Conservation (phyloP, 2,113 vertebrate genomes). For the Sylvia atricapilla region DNA sequence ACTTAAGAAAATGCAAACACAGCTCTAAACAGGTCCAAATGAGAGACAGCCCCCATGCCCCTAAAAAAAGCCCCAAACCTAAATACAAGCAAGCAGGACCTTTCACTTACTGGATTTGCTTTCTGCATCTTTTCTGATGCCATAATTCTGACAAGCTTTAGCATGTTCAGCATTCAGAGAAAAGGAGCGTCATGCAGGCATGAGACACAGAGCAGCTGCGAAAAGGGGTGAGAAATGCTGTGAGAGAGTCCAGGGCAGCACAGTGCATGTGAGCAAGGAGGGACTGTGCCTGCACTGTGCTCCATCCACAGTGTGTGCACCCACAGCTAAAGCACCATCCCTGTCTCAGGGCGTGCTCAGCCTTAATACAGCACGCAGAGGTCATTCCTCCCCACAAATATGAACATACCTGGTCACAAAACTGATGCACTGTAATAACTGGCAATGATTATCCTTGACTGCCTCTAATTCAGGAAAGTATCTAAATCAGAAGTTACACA, state of each 20-base stretch:
- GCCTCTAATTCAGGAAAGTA: neutral
- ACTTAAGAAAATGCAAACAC: neutral
- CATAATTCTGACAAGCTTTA: neutral
- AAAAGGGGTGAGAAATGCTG: neutral
- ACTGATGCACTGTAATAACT: neutral
- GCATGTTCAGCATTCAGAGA: neutral
- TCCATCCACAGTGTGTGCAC: fast-evolving
- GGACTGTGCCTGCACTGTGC: neutral
- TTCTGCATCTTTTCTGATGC: neutral
- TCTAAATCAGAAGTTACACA: neutral
- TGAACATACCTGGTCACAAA: neutral
- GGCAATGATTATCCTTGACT: neutral
- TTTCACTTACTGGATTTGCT: neutral
- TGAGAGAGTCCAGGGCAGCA: neutral
- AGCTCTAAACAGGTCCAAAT: neutral
- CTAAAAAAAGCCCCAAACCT: neutral
- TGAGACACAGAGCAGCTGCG: neutral
- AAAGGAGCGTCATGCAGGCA: neutral
- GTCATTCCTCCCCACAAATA: neutral
- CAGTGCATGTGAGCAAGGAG: neutral
- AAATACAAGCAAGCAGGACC: neutral
- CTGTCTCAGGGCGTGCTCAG: neutral
- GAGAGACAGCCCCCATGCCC: neutral
- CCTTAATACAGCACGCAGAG: fast-evolving
- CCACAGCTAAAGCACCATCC: neutral